Percentiles rank a stretch among this genome's conserved stretches.
phyloP scores from a whole-genome alignment of 1,140 invertebrate genomes.

The Camponotus vicinus region DNA sequence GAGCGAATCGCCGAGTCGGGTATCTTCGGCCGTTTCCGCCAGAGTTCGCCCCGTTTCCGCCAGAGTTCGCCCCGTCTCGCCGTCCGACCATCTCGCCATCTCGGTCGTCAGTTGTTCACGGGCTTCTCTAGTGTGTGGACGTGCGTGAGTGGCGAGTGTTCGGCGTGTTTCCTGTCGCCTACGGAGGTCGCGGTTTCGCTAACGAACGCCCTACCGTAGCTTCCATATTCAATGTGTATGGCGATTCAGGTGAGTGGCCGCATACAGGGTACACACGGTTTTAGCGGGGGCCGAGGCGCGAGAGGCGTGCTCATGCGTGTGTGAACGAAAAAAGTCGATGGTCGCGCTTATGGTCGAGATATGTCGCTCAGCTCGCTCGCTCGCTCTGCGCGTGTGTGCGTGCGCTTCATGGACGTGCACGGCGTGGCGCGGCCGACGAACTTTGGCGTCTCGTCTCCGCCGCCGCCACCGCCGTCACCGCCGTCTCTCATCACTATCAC shows the following conservation, averaged over 20 bases:
- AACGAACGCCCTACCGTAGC: slow-evolving; percentile 84
- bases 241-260: slow-evolving; percentile 87
- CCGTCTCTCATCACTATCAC: neutral
- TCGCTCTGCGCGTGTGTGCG: neutral
- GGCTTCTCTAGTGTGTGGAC: slow-evolving; percentile 75
- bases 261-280: neutral
- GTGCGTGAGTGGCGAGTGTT: slow-evolving; percentile 63
- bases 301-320: neutral
- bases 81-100: neutral
- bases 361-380: neutral
- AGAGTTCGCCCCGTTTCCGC: slow-evolving; percentile 42
- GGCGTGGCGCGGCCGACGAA: slow-evolving; percentile 74
- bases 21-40: slow-evolving; percentile 58
- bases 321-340: slow-evolving; percentile 60
- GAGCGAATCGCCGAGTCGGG: neutral
- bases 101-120: slow-evolving; percentile 76
- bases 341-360: slow-evolving; percentile 8
- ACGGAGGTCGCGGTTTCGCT: slow-evolving; percentile 81
- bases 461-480: slow-evolving; percentile 18
- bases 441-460: slow-evolving; percentile 67
- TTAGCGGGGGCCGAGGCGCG: neutral
- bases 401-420: slow-evolving; percentile 21
- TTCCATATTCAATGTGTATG: slow-evolving; percentile 89
- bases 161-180: slow-evolving; percentile 76
- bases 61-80: neutral